phyloP scores from a whole-genome alignment of 2,797 vertebrate species.

The Acanthopagrus latus region DNA sequence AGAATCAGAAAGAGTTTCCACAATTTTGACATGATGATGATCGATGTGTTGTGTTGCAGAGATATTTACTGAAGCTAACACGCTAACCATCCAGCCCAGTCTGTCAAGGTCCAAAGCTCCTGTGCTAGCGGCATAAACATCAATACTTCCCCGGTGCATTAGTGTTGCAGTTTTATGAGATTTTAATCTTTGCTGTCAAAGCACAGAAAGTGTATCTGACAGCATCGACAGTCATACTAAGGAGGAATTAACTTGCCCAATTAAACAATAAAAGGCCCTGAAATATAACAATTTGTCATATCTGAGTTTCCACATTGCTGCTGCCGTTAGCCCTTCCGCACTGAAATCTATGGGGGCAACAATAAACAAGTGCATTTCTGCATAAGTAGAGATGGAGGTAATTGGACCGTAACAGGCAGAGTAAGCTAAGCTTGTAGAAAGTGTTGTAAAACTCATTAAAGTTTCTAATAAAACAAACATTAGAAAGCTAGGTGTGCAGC shows the following conservation, averaged over 20 bases:
- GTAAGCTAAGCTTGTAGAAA: slow-evolving; percentile 34
- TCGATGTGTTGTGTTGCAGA: too few species aligned
- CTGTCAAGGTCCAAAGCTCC: too few species aligned
- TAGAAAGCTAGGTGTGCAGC: slow-evolving; percentile 57
- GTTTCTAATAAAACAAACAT: slow-evolving; percentile 66
- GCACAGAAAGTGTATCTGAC: too few species aligned
- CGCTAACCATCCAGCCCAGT: too few species aligned
- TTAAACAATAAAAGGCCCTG: background rate
- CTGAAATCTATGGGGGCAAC: slow-evolving; percentile 28
- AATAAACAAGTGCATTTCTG: slow-evolving; percentile 37
- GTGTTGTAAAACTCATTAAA: slow-evolving; percentile 66
- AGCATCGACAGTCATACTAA: background rate
- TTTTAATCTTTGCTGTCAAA: too few species aligned
- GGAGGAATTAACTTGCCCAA: background rate
- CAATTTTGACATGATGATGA: too few species aligned
- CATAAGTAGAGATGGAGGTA: slow-evolving; percentile 34
- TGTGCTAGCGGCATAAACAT: too few species aligned
- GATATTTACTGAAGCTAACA: too few species aligned
- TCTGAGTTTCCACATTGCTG: slow-evolving; percentile 12
- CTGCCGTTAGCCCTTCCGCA: slow-evolving; percentile 26
- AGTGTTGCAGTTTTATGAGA: too few species aligned
- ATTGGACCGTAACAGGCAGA: slow-evolving; percentile 39
- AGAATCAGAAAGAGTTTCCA: too few species aligned
- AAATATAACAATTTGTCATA: slow-evolving; percentile 17
- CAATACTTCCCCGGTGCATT: too few species aligned